Percentiles rank a stretch among this genome's conserved stretches.
Conservation (phyloP, 2,797 vertebrate genomes). For the Antrozous pallidus region DNA sequence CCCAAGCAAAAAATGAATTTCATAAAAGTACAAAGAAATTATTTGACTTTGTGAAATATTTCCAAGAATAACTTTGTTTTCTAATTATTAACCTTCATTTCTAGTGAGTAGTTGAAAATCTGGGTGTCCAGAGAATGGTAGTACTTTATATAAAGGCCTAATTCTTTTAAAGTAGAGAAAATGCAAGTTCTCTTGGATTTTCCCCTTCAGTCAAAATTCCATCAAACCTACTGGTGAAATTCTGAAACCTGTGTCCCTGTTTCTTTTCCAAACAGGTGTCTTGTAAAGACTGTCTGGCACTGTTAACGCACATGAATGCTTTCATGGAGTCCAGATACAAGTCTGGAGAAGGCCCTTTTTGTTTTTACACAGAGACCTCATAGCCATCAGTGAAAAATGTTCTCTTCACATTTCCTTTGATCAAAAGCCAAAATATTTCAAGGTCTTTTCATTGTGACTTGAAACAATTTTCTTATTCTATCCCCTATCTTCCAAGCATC, state of each 20-base stretch:
- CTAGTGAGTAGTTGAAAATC: conserved; percentile 88
- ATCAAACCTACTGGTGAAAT: conserved; percentile 90
- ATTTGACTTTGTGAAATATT: conserved; percentile 87
- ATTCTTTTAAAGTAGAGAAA: conserved; percentile 92
- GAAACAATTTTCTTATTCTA: conserved; percentile 82
- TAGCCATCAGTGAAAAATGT: background rate
- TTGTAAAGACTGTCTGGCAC: conserved; percentile 49
- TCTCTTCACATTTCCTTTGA: conserved; percentile 52
- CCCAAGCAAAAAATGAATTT: conserved; percentile 85
- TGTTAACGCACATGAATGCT: background rate
- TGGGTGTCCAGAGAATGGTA: conserved; percentile 87
- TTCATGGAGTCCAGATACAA: background rate
- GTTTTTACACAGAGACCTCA: background rate
- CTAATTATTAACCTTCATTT: conserved; percentile 77
- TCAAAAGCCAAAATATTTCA: conserved; percentile 71
- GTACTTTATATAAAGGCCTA: conserved; percentile 88
- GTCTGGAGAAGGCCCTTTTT: background rate
- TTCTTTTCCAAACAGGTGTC: conserved; percentile 88
- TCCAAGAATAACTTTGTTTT: conserved; percentile 86
- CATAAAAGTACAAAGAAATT: conserved; percentile 91
- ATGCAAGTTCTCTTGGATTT: conserved; percentile 90
- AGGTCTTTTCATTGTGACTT: conserved; percentile 82
- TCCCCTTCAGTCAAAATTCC: conserved; percentile 87
- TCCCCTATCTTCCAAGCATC: conserved; percentile 82
- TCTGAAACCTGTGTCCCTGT: conserved; percentile 88